A percentile compares a stretch with the other conserved stretches of the same genome.
These are phyloP conservation scores for Probosciger aterrimus DNA, from an alignment of 2,113 vertebrate species.

Conservation along the genomic window DNA sequence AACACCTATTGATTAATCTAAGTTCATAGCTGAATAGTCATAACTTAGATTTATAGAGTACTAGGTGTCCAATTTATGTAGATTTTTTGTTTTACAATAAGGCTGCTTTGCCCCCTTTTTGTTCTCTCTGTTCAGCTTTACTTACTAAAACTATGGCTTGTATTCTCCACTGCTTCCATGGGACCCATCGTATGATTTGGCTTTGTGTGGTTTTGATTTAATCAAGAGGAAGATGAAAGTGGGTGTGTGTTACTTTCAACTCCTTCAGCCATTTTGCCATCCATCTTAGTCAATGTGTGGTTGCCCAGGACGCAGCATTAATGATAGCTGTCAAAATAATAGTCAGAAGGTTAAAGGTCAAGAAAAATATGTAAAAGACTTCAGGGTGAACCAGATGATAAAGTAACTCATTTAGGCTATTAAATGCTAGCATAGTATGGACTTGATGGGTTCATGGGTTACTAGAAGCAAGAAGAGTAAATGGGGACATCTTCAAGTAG, in stretches of 20 bases:
- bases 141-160: constrained; percentile 69
- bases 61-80: constrained; percentile 6
- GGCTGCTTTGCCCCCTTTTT: not conserved
- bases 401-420: constrained; percentile 81
- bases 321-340: constrained; percentile 82
- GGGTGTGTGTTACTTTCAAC: constrained; percentile 74
- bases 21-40: constrained; percentile 37
- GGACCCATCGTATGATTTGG: constrained; percentile 56
- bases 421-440: constrained; percentile 68
- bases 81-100: constrained; percentile 41
- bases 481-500: constrained; percentile 86
- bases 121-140: not conserved
- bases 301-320: constrained; percentile 74
- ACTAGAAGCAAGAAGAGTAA: constrained; percentile 80
- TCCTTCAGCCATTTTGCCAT: constrained; percentile 73
- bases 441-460: constrained; percentile 77
- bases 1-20: constrained; percentile 40
- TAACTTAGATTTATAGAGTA: constrained; percentile 50
- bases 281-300: constrained; percentile 79
- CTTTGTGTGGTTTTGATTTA: constrained; percentile 83
- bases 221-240: constrained; percentile 82
- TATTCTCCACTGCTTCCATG: constrained; percentile 72
- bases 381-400: constrained; percentile 77
- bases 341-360: constrained; percentile 80
- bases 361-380: constrained; percentile 86